Conservation (phyloP, 2,797 vertebrate genomes). For the Xenops minutus region DNA sequence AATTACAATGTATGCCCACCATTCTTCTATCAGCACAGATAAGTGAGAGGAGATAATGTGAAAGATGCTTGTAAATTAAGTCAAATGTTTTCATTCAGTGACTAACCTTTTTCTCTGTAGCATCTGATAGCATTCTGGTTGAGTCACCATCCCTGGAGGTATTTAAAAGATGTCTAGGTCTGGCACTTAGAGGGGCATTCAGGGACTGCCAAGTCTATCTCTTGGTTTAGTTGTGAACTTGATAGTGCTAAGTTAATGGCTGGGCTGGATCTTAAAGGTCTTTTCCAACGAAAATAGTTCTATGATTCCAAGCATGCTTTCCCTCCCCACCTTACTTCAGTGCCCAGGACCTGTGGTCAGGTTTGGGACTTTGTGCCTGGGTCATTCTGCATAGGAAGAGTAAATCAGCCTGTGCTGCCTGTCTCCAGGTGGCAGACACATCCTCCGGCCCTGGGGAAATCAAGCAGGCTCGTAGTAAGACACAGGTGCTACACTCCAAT, state of each 20-base stretch:
- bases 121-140: not conserved
- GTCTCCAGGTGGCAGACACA: not conserved
- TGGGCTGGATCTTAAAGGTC: not conserved
- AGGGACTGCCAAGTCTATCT: not conserved
- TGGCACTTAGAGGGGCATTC: not conserved
- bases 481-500: conserved; percentile 8
- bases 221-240: not conserved
- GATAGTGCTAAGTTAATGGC: not conserved
- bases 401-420: not conserved
- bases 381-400: not conserved
- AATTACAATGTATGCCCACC: not conserved
- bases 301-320: not conserved
- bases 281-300: not conserved
- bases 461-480: not conserved
- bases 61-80: not conserved
- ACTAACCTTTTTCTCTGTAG: not conserved
- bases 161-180: not conserved
- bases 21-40: not conserved
- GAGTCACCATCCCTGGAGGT: not conserved
- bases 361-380: fast-evolving
- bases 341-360: fast-evolving
- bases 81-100: not conserved
- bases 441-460: not conserved
- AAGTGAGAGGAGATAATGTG: not conserved
- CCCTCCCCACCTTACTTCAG: fast-evolving